These are phyloP conservation scores for Phorcus lineatus DNA, from an alignment of 2,888 invertebrate species.

Conservation along the genomic window DNA sequence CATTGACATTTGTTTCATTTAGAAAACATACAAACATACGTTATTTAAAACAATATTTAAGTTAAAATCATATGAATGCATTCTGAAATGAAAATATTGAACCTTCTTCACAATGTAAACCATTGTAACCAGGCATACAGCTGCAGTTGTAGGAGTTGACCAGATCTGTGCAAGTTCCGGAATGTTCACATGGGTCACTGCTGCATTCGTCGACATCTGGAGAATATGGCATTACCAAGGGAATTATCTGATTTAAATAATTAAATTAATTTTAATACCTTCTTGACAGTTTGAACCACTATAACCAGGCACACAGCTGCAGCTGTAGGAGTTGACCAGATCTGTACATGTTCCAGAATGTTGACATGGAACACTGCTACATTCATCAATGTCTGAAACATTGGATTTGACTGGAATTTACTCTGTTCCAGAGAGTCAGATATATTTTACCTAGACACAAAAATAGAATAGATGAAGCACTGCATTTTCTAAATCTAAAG, in stretches of 20 bases:
- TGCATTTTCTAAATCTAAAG: too few species aligned
- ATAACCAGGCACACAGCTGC: conserved; percentile 1
- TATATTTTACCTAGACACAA: too few species aligned
- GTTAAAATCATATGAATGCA: too few species aligned
- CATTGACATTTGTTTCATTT: too few species aligned
- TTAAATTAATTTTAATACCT: too few species aligned
- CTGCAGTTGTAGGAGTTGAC: conserved; percentile 26
- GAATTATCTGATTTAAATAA: too few species aligned
- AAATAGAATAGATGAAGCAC: too few species aligned
- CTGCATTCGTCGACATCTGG: conserved; percentile 34
- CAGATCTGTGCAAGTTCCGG: conserved; percentile 25
- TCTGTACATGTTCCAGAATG: not conserved
- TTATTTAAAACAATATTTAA: too few species aligned
- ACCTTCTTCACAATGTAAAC: conserved; percentile 28
- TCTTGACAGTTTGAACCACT: conserved; percentile 32
- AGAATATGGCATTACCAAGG: not conserved
- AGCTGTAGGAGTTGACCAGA: not conserved
- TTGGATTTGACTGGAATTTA: too few species aligned
- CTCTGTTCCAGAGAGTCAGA: too few species aligned
- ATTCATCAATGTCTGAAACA: conserved; percentile 12
- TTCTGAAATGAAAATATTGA: not conserved
- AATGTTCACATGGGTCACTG: conserved; percentile 24
- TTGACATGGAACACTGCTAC: not conserved
- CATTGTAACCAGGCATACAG: conserved; percentile 20
- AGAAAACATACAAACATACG: too few species aligned